Base-by-base conservation (phyloP, 2,888 invertebrate genomes). In the Parasteatoda lunata region DNA sequence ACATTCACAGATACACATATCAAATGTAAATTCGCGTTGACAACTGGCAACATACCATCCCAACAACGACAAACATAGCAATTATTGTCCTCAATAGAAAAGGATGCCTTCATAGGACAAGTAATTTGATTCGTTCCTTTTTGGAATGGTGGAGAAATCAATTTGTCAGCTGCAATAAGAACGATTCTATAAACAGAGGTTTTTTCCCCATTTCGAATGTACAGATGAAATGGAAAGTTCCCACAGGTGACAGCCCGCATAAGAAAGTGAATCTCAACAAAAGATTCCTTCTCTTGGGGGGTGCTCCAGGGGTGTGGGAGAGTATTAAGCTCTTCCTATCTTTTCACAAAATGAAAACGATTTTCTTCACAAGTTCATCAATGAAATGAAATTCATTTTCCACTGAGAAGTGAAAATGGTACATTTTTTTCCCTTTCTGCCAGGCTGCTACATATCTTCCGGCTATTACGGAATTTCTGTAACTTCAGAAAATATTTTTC, bases 221-320 rank as follows among this genome's bases (percentile, higher is more conserved):
- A 9, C 59, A 59, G 59, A 59, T 59, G 59, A 59, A 59, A 59
- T 59, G 59, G 59, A 59, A 59, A 59, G 59, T 59, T 59, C 59
- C 59, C 59, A 59, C 59, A 59, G 59, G 59, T 59, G 59, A 59
- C n/a, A 59, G 59, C 59, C 59, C 59, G 59, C 59, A 59, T 59
- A 59, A 59, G 59, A 9, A 59, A 59, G 59, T 59, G n/a, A n/a
- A 59, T n/a, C 9, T n/a, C 9, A 59, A 9, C 9, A 59, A 59
- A 7, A n/a, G n/a, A 13, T 30, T 30, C 30, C n/a, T n/a, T 59
- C n/a, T n/a, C n/a, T 59, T 9, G 11, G 59, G 59, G n/a, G 59
- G 59, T 9, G n/a, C 59, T 13, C 11, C n/a, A 9, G 9, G 59
- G 59, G 59, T 59, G 59, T 59, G 59, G 59, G 59, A 59, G 11